Percentiles rank a stretch among this genome's conserved stretches.
These are phyloP conservation scores for Vanessa tameamea DNA, from an alignment of 1,140 invertebrate genomes.

Conservation along the genomic window DNA sequence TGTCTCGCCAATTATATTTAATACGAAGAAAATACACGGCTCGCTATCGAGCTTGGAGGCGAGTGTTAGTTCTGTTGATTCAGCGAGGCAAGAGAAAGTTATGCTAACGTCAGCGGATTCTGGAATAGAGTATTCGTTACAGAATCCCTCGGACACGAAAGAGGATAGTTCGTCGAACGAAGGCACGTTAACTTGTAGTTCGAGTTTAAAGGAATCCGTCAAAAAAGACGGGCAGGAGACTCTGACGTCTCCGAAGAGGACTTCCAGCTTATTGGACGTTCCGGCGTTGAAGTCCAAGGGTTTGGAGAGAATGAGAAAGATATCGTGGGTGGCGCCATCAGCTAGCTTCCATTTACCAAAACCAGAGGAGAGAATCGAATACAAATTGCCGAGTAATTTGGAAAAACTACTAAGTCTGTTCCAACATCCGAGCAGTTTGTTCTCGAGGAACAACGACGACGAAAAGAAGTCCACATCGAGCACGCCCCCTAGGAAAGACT, in stretches of 20 bases:
- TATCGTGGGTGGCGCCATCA: constrained; percentile 81
- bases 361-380: constrained; percentile 63
- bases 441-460: constrained; percentile 71
- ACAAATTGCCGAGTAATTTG: constrained; percentile 76
- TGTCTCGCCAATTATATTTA: constrained; percentile 76
- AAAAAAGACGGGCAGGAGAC: constrained; percentile 57
- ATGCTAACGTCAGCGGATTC: constrained; percentile 79
- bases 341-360: constrained; percentile 67
- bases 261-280: constrained; percentile 73
- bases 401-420: constrained; percentile 82
- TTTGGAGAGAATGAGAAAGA: constrained; percentile 76
- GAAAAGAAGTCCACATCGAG: constrained; percentile 65
- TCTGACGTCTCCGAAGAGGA: constrained; percentile 68
- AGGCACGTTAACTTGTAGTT: constrained; percentile 76
- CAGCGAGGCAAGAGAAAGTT: constrained; percentile 63
- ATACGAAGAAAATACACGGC: constrained; percentile 71
- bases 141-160: constrained; percentile 64
- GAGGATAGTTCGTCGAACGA: constrained; percentile 76
- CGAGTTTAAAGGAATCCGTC: constrained; percentile 63
- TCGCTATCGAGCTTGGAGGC: constrained; percentile 78
- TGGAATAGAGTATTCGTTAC: constrained; percentile 74
- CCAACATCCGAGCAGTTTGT: constrained; percentile 80
- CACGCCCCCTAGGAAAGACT: constrained; percentile 74
- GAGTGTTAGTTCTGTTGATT: constrained; percentile 76
- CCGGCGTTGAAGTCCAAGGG: constrained; percentile 71